phyloP scores from a whole-genome alignment of 2,888 invertebrate genomes.

The Lordiphosa fenestrarum region DNA sequence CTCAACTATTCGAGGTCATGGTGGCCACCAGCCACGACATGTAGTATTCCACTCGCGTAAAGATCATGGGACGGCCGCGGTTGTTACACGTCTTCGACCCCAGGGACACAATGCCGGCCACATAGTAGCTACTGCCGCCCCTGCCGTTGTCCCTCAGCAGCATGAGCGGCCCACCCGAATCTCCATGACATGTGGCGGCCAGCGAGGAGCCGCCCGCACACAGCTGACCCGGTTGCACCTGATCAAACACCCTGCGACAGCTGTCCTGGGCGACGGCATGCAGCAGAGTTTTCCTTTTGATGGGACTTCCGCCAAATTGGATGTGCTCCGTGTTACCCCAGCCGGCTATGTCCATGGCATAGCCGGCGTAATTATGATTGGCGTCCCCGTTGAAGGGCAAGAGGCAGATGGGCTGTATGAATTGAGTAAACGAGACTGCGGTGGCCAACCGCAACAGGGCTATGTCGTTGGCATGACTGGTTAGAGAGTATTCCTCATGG shows the following conservation, averaged over 20 bases:
- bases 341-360: conserved; percentile 82
- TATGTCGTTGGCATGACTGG: conserved; percentile 85
- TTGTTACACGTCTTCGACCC: conserved; percentile 26
- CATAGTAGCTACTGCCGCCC: conserved; percentile 20
- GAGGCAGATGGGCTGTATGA: conserved; percentile 83
- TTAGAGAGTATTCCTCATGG: conserved; percentile 81
- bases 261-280: conserved; percentile 76
- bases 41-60: conserved; percentile 47
- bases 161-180: conserved; percentile 55
- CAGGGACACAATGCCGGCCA: conserved; percentile 42
- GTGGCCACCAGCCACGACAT: conserved; percentile 34
- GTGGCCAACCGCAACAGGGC: conserved; percentile 84
- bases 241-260: conserved; percentile 18
- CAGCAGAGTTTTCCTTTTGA: conserved; percentile 82
- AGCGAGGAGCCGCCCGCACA: conserved; percentile 36
- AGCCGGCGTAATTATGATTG: conserved; percentile 75
- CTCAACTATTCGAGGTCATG: conserved; percentile 10
- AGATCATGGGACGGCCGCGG: conserved; percentile 31
- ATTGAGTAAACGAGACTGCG: conserved; percentile 82
- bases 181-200: conserved; percentile 38
- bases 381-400: conserved; percentile 76
- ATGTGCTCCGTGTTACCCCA: conserved; percentile 84
- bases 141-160: conserved; percentile 1
- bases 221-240: conserved; percentile 32
- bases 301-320: conserved; percentile 80